A percentile compares a stretch with the other conserved stretches of the same genome.
Conservation (phyloP, 2,888 invertebrate species). For the Ochlodes sylvanus region DNA sequence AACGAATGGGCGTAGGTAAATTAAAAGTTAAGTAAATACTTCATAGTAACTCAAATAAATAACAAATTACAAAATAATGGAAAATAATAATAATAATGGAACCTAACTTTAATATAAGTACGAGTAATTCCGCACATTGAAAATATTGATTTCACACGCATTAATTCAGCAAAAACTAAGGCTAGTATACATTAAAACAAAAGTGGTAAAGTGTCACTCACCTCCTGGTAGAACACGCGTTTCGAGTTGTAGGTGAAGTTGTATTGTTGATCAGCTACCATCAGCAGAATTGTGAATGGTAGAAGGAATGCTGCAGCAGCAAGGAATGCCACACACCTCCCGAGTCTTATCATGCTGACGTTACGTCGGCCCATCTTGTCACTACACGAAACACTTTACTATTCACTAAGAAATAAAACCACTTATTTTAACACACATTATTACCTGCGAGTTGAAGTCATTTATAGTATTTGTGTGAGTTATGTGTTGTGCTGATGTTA, state of each 20-base stretch:
- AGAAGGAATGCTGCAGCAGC: conserved; percentile 86
- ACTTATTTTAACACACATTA: conserved; percentile 11
- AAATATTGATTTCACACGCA: too few relatives aligned
- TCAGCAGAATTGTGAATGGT: conserved; percentile 85
- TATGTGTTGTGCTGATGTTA: background rate
- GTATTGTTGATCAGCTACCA: conserved; percentile 86
- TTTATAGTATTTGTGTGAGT: background rate
- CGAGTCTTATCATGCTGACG: conserved; percentile 78
- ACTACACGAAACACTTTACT: conserved; percentile 42
- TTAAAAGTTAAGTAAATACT: too few relatives aligned
- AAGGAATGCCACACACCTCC: conserved; percentile 85
- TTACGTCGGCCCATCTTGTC: conserved; percentile 68
- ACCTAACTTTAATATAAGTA: too few relatives aligned
- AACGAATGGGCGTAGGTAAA: too few relatives aligned
- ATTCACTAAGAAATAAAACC: conserved; percentile 10
- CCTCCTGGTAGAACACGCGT: conserved; percentile 82
- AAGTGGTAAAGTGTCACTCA: conserved; percentile 52
- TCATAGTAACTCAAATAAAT: too few relatives aligned
- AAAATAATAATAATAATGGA: too few relatives aligned
- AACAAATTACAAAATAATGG: too few relatives aligned
- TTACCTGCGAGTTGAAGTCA: background rate
- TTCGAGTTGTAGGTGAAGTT: conserved; percentile 82
- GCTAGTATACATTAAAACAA: too few relatives aligned
- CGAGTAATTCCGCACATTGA: too few relatives aligned
- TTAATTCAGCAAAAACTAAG: too few relatives aligned